Base-by-base conservation (phyloP, 2,113 vertebrate species). In the Monarcha castaneiventris region DNA sequence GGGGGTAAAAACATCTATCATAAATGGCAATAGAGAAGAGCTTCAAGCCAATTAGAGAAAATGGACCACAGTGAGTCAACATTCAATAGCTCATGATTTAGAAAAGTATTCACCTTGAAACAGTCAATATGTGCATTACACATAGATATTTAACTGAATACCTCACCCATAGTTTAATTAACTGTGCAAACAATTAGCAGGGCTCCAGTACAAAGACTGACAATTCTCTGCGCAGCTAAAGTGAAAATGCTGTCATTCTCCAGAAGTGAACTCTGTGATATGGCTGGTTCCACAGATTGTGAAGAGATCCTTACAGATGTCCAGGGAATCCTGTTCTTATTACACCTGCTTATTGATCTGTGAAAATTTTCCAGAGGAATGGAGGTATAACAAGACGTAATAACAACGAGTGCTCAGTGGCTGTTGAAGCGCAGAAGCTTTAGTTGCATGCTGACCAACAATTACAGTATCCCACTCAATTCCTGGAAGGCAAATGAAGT, bases 71-170 rank as follows among this genome's bases (percentile, higher is more conserved):
- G 76, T 80, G 84, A 96, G 94, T 91, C 92, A 95, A 94, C 96
- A 93, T 91, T 93, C 95, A 90, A 94, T 96, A 96, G 75, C 79
- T 95, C 96, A 89, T 90, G 91, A 85, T 94, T 95, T 93, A 86
- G 81, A 64, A 93, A 97, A 89, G 93, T 66, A 88, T 92, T 96
- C 94, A 97, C 95, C 96, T 97, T 95, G 94, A 97, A 95, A 94
- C 63, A 93, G 93, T 97, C 95, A 94, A 97, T 96, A 94, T 79
- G 86, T 91, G 75, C 75, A 86, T 94, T 96, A 69, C 91, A 84
- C 78, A n/a, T 66, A 75, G 89, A 87, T 84, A 77, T 89, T 95
- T 95, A 95, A 91, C 90, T 30, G 10, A 94, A 92, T 89, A 74
- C 83, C 77, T 95, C 91, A 91, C 90, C 86, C 84, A 82, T 55